phyloP scores from a whole-genome alignment of 2,113 vertebrate species.

The Phalacrocorax pelagicus region DNA sequence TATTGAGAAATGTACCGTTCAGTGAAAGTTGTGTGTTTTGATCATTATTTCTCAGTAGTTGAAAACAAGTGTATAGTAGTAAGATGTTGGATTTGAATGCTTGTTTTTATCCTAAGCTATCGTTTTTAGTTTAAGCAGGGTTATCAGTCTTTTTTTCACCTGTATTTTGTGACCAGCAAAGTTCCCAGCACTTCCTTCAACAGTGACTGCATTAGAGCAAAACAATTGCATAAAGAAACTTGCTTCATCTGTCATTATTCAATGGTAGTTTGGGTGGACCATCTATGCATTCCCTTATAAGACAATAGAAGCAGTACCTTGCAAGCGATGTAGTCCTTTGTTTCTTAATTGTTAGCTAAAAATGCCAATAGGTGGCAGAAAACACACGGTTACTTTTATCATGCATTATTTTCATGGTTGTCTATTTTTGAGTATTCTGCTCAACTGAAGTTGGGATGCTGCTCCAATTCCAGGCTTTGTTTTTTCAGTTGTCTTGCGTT shows the following conservation, averaged over 20 bases:
- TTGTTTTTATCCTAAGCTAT: not conserved
- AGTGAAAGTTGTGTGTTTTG: not conserved
- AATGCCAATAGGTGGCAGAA: constrained; percentile 36
- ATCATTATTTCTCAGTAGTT: not conserved
- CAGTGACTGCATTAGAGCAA: not conserved
- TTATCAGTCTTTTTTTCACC: not conserved
- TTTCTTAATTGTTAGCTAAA: constrained; percentile 5
- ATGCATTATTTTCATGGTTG: not conserved
- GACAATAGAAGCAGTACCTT: not conserved
- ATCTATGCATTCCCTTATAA: not conserved
- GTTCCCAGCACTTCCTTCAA: not conserved
- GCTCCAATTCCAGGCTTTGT: constrained; percentile 6
- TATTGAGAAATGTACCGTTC: not conserved
- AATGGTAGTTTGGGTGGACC: not conserved
- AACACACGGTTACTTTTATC: not conserved
- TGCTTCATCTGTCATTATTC: not conserved
- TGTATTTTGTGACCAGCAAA: not conserved
- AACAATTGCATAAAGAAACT: not conserved
- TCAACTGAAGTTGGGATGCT: not conserved
- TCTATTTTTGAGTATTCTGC: not conserved
- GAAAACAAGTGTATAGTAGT: not conserved
- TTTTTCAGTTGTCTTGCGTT: constrained; percentile 48
- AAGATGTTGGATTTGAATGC: not conserved
- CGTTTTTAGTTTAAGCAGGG: not conserved
- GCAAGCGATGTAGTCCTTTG: not conserved